Percentiles rank a stretch among this genome's conserved stretches.
phyloP scores from a whole-genome alignment of 2,797 vertebrate species.

The Mareca strepera region DNA sequence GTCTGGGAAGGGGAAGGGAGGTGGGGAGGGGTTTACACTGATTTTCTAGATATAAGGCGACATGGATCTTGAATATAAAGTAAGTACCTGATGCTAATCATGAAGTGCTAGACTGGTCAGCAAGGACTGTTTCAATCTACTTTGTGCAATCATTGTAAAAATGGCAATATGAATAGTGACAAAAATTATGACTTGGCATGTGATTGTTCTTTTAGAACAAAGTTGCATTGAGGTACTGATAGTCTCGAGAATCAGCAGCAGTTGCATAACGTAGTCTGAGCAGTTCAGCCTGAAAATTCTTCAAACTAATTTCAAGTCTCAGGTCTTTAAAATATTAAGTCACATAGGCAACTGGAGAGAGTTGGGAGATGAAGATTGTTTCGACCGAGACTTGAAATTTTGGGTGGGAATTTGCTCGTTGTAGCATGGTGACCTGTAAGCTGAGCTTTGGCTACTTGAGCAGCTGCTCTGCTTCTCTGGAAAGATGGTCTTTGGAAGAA shows the following conservation, averaged over 20 bases:
- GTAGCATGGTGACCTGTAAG: not conserved
- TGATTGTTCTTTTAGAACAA: not conserved
- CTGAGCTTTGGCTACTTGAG: not conserved
- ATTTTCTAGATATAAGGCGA: not conserved
- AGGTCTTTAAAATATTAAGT: not conserved
- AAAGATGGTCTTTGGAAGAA: not conserved
- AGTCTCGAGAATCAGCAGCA: not conserved
- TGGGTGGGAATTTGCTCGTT: not conserved
- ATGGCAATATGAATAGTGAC: not conserved
- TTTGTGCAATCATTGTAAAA: not conserved
- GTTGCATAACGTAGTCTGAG: not conserved
- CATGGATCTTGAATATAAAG: not conserved
- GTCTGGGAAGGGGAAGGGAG: not conserved
- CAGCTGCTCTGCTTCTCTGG: not conserved
- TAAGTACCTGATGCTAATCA: constrained; percentile 13
- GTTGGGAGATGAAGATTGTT: not conserved
- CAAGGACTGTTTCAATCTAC: not conserved
- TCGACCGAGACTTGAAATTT: not conserved
- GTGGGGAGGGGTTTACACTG: not conserved
- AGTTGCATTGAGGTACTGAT: not conserved
- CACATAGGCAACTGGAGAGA: not conserved
- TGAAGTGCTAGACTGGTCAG: not conserved
- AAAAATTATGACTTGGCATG: not conserved
- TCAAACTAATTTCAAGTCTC: not conserved
- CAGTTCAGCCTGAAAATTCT: not conserved